A percentile compares a stretch with the other conserved stretches of the same genome.
Conservation (phyloP, 2,113 vertebrate species). For the Brienomyrus brachyistius region DNA sequence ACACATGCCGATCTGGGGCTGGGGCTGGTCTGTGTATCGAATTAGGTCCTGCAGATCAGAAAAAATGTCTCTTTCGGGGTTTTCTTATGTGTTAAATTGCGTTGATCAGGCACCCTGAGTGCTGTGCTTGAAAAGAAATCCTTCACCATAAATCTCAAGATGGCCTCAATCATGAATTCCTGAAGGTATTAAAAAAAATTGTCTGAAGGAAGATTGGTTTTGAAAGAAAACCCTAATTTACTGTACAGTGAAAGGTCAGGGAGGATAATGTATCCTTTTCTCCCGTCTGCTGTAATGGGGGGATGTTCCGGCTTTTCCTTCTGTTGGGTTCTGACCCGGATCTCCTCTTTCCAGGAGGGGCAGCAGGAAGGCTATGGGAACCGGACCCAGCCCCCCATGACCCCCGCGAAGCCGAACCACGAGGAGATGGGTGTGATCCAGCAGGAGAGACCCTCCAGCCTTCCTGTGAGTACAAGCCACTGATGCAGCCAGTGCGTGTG, state of each 20-base stretch:
- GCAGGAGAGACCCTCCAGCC: conserved; percentile 87
- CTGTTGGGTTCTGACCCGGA: conserved; percentile 9
- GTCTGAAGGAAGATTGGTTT: background rate
- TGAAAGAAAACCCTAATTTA: background rate
- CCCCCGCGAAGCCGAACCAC: conserved; percentile 80
- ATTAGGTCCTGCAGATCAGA: background rate
- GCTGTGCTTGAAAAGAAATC: background rate
- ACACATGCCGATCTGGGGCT: background rate
- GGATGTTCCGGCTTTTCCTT: background rate
- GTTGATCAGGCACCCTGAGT: background rate
- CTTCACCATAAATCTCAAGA: background rate
- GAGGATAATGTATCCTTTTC: background rate
- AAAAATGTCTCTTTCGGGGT: background rate
- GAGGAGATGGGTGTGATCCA: conserved; percentile 80
- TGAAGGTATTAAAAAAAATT: background rate
- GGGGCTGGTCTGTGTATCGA: background rate
- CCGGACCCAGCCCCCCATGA: conserved; percentile 71
- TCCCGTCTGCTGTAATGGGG: background rate
- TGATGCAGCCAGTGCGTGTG: background rate
- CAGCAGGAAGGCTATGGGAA: conserved; percentile 82
- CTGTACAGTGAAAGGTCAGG: background rate
- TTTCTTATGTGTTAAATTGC: background rate
- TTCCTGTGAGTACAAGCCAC: conserved; percentile 77
- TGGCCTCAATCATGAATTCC: background rate
- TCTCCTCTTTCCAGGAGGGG: conserved; percentile 60